phyloP scores from a whole-genome alignment of 2,797 vertebrate genomes.

The Mergus octosetaceus region DNA sequence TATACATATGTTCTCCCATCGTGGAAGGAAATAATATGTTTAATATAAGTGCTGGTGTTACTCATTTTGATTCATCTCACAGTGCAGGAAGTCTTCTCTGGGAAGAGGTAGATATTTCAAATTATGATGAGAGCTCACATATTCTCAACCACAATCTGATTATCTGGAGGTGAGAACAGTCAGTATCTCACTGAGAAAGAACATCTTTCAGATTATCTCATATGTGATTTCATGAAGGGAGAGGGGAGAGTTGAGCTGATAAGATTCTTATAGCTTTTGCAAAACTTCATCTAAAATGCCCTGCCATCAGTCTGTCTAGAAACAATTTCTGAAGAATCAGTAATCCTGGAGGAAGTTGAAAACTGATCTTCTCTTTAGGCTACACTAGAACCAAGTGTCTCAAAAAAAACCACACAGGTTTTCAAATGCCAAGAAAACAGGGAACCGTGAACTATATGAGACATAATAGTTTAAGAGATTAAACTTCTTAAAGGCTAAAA shows the following conservation, averaged over 20 bases:
- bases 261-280: not conserved
- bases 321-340: not conserved
- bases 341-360: not conserved
- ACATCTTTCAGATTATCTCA: not conserved
- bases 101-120: conserved; percentile 3
- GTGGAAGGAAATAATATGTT: not conserved
- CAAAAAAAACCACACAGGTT: not conserved
- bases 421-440: not conserved
- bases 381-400: not conserved
- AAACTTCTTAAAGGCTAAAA: not conserved
- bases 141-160: not conserved
- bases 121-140: not conserved
- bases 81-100: not conserved
- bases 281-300: not conserved
- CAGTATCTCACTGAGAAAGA: not conserved
- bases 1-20: not conserved
- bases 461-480: not conserved
- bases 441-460: not conserved
- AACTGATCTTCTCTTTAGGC: not conserved
- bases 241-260: not conserved
- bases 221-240: not conserved
- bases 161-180: not conserved
- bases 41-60: not conserved
- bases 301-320: not conserved
- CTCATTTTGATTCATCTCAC: not conserved